Base-by-base conservation (phyloP, 2,797 vertebrate species). In the Semotilus atromaculatus region DNA sequence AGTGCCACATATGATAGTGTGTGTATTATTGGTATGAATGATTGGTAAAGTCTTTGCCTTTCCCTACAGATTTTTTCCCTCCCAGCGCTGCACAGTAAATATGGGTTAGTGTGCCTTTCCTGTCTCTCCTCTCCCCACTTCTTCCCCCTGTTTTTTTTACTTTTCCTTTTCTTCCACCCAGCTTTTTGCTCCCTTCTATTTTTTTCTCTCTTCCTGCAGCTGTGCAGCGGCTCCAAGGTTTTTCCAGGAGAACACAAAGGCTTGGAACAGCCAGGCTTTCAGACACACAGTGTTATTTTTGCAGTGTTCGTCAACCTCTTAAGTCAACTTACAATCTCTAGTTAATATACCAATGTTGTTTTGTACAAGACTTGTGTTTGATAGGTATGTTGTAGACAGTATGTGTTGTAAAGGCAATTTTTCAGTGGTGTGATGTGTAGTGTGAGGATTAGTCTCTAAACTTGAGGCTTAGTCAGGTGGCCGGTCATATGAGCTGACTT, bases 61-160 rank as follows among this genome's bases (percentile, higher is more conserved):
- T 45, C 87, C 74, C 48, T 34, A 53, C 26, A 81, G 64, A 68
- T 77, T 84, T 85, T 86, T n/a, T 89, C 53, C 86, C 88, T 89
- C 81, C 78, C 74, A 76, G 79, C 67, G 23, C 86, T 80, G 73
- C 86, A 36, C 85, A 90, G 89, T 92, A 93, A 93, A 95, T 95
- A 93, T 94, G 87, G 94, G 94, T 95, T 94, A 94, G 92, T 95
- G 92, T 94, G 93, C 86, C 92, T 92, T 62, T 81, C 67, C 74
- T 58, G 68, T 66, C 78, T 51, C 72, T 80, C 91, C 91, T 67
- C 78, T 77, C 91, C 68, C 86, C 73, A 66, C 88, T 81, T 77
- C 85, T 71, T 40, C 85, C 81, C 82, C 2, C 58, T 88, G 84
- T 88, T 89, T 86, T 76, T 86, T 85, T 88, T 86, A 67, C 85